Evolutionary conservation across 2,113 vertebrate species (phyloP).

Genomic region (Sprattus sprattus): DNA sequence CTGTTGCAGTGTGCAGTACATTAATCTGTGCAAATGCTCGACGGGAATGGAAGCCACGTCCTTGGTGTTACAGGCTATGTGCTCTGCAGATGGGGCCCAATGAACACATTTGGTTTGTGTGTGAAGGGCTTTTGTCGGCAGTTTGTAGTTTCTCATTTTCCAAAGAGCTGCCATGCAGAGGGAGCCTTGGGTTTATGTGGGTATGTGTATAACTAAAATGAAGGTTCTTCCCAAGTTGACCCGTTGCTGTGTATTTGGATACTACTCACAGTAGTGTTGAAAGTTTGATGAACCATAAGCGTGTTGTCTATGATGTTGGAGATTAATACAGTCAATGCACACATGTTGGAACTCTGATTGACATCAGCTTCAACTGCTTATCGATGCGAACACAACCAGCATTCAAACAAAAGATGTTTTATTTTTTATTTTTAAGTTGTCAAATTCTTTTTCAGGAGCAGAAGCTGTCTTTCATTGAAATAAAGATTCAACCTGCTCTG

Average conservation of each 20-base stretch:
- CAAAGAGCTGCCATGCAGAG: background rate
- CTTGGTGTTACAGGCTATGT: background rate
- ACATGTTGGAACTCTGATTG: background rate
- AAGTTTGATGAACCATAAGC: conserved; percentile 5
- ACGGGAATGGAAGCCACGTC: background rate
- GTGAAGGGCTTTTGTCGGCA: conserved; percentile 10
- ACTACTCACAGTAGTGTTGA: background rate
- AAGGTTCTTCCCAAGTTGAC: background rate
- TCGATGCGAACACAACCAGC: background rate
- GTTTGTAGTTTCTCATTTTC: background rate
- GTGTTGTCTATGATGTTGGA: conserved; percentile 3
- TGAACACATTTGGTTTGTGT: background rate
- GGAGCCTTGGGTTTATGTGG: background rate
- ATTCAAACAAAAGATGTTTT: conserved; percentile 5
- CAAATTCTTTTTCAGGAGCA: background rate
- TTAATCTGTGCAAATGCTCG: background rate
- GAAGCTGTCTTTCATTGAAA: background rate
- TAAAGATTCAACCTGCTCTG: background rate
- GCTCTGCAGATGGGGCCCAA: conserved; percentile 3
- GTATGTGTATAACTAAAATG: background rate
- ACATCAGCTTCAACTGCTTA: background rate
- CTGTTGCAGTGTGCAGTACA: background rate
- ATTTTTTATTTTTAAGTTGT: background rate
- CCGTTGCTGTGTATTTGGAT: conserved; percentile 2
- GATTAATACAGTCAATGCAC: conserved; percentile 12